Percentiles rank a stretch among this genome's conserved stretches.
Conservation (phyloP, 1,140 invertebrate genomes). For the Aphidius gifuensis region DNA sequence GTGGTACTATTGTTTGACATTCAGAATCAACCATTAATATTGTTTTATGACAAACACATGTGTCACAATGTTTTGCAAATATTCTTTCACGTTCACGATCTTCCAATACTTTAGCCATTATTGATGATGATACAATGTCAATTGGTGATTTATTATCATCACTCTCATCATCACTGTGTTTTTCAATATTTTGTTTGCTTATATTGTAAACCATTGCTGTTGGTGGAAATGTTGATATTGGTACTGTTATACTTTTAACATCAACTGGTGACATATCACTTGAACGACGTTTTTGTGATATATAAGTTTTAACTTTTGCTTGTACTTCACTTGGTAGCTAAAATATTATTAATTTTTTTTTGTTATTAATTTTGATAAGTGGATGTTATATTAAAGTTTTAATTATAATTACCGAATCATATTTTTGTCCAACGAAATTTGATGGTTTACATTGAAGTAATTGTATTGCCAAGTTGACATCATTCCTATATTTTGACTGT, state of each 20-base stretch:
- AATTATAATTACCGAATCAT: conserved; percentile 76
- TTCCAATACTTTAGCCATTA: conserved; percentile 91
- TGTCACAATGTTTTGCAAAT: conserved; percentile 75
- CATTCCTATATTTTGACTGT: conserved; percentile 91
- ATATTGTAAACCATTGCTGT: conserved; percentile 87
- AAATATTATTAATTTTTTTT: conserved; percentile 34
- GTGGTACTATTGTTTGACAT: conserved; percentile 24
- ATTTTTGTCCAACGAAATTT: conserved; percentile 89
- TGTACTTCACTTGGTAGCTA: conserved; percentile 89
- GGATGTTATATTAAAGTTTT: conserved; percentile 4
- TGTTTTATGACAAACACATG: conserved; percentile 67
- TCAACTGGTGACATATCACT: conserved; percentile 54
- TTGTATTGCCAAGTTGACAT: conserved; percentile 91
- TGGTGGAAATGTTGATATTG: conserved; percentile 81
- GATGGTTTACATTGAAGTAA: conserved; percentile 92
- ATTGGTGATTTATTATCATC: conserved; percentile 58
- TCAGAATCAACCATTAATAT: conserved; percentile 45
- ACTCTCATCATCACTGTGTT: conserved; percentile 45
- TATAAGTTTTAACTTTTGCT: conserved; percentile 78
- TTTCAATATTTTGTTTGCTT: conserved; percentile 41
- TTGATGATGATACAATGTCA: conserved; percentile 85
- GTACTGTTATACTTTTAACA: conserved; percentile 72
- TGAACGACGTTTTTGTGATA: conserved; percentile 63
- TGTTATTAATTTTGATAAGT: conserved; percentile 13
- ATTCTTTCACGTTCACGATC: conserved; percentile 72